phyloP scores from a whole-genome alignment of 1,140 invertebrate species.

The Varroa destructor region DNA sequence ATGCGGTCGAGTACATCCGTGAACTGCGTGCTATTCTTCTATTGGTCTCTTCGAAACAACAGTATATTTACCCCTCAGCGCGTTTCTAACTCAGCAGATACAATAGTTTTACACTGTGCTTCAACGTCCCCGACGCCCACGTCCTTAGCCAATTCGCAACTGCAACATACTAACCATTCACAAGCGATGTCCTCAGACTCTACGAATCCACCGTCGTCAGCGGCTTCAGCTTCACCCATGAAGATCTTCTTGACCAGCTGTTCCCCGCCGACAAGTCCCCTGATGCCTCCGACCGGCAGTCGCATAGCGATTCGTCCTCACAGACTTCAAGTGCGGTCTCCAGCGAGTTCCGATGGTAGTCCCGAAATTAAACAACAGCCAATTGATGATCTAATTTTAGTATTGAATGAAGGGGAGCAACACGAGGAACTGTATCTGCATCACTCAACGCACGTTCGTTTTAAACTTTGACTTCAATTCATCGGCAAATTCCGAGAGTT shows the following conservation, averaged over 20 bases:
- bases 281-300: neutral
- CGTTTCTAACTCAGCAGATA: neutral
- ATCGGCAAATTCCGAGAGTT: neutral
- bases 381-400: neutral
- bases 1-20: conserved; percentile 82
- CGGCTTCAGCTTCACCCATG: neutral
- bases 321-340: neutral
- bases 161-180: neutral
- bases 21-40: conserved; percentile 50
- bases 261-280: too few relatives aligned
- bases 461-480: conserved; percentile 8
- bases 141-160: neutral
- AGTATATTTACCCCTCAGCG: neutral
- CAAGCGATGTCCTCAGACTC: neutral
- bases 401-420: too few relatives aligned
- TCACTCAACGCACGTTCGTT: neutral
- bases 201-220: neutral
- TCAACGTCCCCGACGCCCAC: conserved; percentile 4
- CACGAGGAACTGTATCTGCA: neutral
- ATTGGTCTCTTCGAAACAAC: conserved; percentile 38
- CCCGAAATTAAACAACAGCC: conserved; percentile 3
- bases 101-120: neutral
- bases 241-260: too few relatives aligned
- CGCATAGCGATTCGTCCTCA: neutral
- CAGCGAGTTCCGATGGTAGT: too few relatives aligned